Evolutionary conservation across 2,888 invertebrate genomes (phyloP).

Genomic region (Phanerotoma sp.): DNA sequence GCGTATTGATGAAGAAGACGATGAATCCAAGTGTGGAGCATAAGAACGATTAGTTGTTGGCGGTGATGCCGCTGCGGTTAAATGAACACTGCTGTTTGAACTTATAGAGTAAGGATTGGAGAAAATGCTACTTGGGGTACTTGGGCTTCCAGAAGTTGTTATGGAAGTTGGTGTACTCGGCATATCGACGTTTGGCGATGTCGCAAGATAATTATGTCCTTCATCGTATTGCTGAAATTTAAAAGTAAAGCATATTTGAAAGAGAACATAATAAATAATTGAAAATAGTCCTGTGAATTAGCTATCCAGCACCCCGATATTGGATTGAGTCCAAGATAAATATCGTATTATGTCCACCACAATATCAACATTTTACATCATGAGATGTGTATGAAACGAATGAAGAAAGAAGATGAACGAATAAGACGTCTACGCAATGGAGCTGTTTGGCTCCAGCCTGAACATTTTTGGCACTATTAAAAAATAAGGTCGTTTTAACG

Average conservation of each 20-base stretch:
- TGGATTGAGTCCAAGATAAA: constrained; percentile 44
- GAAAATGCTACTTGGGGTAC: constrained; percentile 48
- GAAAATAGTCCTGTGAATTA: constrained; percentile 13
- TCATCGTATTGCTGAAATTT: constrained; percentile 33
- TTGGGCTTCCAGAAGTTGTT: constrained; percentile 48
- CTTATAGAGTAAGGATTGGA: constrained; percentile 48
- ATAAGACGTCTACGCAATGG: constrained; percentile 26
- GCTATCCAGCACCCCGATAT: constrained; percentile 25
- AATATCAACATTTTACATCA: constrained; percentile 26
- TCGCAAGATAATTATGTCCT: constrained; percentile 35
- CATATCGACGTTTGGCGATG: constrained; percentile 40
- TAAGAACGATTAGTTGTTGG: constrained; percentile 35
- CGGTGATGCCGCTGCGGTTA: constrained; percentile 37
- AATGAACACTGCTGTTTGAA: constrained; percentile 36
- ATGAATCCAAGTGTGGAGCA: constrained; percentile 33
- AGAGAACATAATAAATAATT: constrained; percentile 14
- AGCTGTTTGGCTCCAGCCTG: constrained; percentile 46
- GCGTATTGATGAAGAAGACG: constrained; percentile 41
- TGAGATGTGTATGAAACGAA: constrained; percentile 17
- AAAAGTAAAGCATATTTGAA: constrained; percentile 12
- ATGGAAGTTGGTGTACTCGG: constrained; percentile 50
- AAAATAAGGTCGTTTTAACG: constrained; percentile 43
- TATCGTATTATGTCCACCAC: constrained; percentile 31
- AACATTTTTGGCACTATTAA: constrained; percentile 44
- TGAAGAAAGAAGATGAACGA: constrained; percentile 11